Base-by-base conservation (phyloP, 2,797 vertebrate genomes). In the Crocodylus rhombifer region DNA sequence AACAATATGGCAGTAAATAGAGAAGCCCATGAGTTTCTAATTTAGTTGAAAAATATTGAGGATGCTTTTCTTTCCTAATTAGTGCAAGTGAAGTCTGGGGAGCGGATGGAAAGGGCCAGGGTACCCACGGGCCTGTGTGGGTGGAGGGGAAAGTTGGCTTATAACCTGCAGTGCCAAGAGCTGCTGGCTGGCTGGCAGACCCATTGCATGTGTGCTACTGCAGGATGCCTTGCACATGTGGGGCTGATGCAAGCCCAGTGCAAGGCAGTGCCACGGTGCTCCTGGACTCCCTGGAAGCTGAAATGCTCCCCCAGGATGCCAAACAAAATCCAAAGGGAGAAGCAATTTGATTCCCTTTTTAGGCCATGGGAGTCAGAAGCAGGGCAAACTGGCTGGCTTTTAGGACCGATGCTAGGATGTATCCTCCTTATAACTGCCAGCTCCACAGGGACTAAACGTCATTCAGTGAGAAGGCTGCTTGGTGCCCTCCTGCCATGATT, bases 1-100 rank as follows among this genome's bases (percentile, higher is more conserved):
- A 79, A 88, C 94, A 95, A 94, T 93, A 95, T 88, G 95, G 94
- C 95, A 90, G 88, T 4, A 84, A 92, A 57, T 12, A 87, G 92
- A 91, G 89, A 77, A 82, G 87, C 84, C 79, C 14, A 0, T 0
- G 84, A 88, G 80, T 91, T 94, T 92, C 88, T 86, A 7, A 64
- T 87, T 67, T 5, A 17, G 12, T 87, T 94, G 64, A 36, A 88
- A 94, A 91, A 90, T 64, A 78, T 6, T 77, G 94, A 75, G 79
- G 91, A 64, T 91, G 65, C 77, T 83, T 90, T 92, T 91, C 88
- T 88, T 91, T 65, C 75, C 58, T 63, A 15, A 90, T 94, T 92
- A 94, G 1, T 80, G 1, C 73, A 77, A 93, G 4, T 89, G 88
- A 86, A 94, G 87, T 36, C 28, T 17, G 17, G 58, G 64, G 71